Conservation (phyloP, 2,888 invertebrate species). For the Nemoura dubitans region DNA sequence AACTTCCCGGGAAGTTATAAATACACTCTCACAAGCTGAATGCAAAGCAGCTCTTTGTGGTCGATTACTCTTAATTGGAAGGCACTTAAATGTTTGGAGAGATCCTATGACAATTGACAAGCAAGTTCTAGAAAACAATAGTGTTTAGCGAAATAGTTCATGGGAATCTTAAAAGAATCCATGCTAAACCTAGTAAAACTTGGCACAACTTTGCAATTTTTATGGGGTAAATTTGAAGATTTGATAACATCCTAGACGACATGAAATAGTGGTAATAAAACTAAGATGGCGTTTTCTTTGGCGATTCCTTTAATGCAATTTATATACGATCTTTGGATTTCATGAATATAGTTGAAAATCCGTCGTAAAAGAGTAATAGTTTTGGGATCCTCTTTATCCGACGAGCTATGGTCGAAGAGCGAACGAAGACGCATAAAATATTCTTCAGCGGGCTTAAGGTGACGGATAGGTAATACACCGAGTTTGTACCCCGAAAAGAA, state of each 20-base stretch:
- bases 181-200: not conserved
- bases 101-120: no score
- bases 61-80: not conserved
- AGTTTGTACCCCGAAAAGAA: not conserved
- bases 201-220: not conserved
- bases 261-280: not conserved
- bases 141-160: not conserved
- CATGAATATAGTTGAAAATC: not conserved
- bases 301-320: not conserved
- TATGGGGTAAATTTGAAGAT: not conserved
- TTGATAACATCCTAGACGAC: not conserved
- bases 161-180: not conserved
- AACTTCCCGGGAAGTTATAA: not conserved
- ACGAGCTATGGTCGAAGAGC: not conserved
- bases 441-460: no score
- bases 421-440: not conserved
- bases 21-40: not conserved
- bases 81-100: not conserved
- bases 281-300: not conserved
- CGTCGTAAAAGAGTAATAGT: conserved; percentile 17
- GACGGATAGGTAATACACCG: not conserved
- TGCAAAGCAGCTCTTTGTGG: not conserved
- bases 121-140: not conserved
- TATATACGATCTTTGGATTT: not conserved
- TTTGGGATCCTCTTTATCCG: not conserved